Percentiles rank a stretch among this genome's conserved stretches.
Evolutionary conservation across 2,888 invertebrate genomes (phyloP).

Genomic region (Cryptus armator): DNA sequence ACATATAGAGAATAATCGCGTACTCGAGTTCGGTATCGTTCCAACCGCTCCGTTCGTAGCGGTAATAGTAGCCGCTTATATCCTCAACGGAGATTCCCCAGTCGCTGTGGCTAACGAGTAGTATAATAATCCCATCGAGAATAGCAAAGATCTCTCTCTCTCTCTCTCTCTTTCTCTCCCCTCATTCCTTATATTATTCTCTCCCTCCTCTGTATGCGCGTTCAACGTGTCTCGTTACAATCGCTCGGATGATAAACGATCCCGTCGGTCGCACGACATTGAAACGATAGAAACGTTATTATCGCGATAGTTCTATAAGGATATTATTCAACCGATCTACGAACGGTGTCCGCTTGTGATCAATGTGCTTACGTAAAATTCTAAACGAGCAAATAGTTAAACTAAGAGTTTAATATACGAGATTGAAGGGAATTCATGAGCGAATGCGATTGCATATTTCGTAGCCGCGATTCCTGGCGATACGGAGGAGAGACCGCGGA

Average conservation of each 20-base stretch:
- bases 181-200: not conserved
- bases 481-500: not conserved
- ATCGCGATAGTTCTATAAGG: slow-evolving; percentile 60
- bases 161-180: slow-evolving; percentile 16
- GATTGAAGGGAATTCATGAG: slow-evolving; percentile 30
- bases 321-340: slow-evolving; percentile 65
- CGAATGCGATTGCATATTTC: slow-evolving; percentile 29
- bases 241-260: slow-evolving; percentile 67
- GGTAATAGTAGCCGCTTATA: slow-evolving; percentile 5
- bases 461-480: not conserved
- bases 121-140: slow-evolving; percentile 35
- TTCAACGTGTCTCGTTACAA: slow-evolving; percentile 64
- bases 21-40: not conserved
- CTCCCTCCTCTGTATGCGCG: slow-evolving; percentile 23
- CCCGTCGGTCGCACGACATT: slow-evolving; percentile 66
- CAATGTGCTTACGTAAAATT: slow-evolving; percentile 66
- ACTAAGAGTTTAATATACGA: slow-evolving; percentile 29
- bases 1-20: slow-evolving; percentile 22
- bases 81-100: slow-evolving; percentile 43
- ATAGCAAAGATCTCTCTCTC: not conserved
- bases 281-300: slow-evolving; percentile 73
- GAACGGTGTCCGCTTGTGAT: slow-evolving; percentile 50
- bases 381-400: slow-evolving; percentile 27
- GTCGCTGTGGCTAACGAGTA: slow-evolving; percentile 47
- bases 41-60: not conserved